Percentiles rank a stretch among this genome's conserved stretches.
phyloP scores from a whole-genome alignment of 2,888 invertebrate species.

The Thecophora atra region DNA sequence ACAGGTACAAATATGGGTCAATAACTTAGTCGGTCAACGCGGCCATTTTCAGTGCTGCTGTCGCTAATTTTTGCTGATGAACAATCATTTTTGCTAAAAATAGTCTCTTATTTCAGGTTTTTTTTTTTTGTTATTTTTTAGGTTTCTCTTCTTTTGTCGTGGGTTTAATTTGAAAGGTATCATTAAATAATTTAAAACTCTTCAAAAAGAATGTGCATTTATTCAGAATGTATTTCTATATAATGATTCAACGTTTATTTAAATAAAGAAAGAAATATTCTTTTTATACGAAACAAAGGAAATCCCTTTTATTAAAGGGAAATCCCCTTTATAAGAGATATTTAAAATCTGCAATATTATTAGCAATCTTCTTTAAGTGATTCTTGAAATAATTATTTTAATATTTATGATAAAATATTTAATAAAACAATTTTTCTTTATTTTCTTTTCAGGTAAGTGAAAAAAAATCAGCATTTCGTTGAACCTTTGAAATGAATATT shows the following conservation, averaged over 20 bases:
- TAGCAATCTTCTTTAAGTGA: too few species aligned
- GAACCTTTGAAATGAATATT: not conserved
- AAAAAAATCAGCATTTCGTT: slow-evolving; percentile 1
- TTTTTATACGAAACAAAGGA: too few species aligned
- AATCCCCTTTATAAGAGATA: too few species aligned
- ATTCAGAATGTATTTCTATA: too few species aligned
- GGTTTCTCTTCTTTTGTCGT: too few species aligned
- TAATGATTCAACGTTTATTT: too few species aligned
- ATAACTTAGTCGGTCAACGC: slow-evolving; percentile 31
- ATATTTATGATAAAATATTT: not conserved
- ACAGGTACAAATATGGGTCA: slow-evolving; percentile 26
- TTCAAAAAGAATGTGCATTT: too few species aligned
- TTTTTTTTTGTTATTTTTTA: slow-evolving; percentile 7
- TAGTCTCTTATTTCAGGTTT: slow-evolving; percentile 3
- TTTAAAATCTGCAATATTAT: too few species aligned
- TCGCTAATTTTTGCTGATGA: not conserved
- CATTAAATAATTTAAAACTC: too few species aligned
- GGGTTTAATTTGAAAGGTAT: too few species aligned
- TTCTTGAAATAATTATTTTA: not conserved
- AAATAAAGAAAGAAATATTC: too few species aligned
- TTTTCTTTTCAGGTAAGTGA: slow-evolving; percentile 51
- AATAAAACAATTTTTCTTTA: not conserved
- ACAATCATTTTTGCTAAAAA: not conserved
- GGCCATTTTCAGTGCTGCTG: not conserved
- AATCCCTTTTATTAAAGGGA: too few species aligned